A percentile compares a stretch with the other conserved stretches of the same genome.
These are phyloP conservation scores for Heloderma charlesbogerti DNA, from an alignment of 2,113 vertebrate genomes.

Conservation along the genomic window DNA sequence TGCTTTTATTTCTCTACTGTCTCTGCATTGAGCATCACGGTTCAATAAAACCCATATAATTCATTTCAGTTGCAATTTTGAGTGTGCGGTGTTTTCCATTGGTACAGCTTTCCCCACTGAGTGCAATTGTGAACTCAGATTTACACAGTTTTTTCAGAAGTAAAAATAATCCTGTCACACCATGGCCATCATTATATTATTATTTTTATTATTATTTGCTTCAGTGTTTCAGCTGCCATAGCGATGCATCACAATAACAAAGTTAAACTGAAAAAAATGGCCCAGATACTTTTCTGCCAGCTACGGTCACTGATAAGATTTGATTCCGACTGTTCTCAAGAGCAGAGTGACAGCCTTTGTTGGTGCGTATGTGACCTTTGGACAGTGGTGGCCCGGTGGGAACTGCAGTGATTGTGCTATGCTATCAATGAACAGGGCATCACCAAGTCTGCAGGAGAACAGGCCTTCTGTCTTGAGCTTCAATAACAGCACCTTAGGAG, in stretches of 20 bases:
- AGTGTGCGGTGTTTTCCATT: no score
- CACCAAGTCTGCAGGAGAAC: slow-evolving; percentile 57
- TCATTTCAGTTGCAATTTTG: no score
- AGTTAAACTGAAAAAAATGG: slow-evolving; percentile 55
- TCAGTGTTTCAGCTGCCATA: slow-evolving; percentile 32
- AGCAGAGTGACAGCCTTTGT: slow-evolving; percentile 39
- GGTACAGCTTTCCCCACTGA: no score
- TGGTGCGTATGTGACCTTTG: slow-evolving; percentile 48
- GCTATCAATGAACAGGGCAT: slow-evolving; percentile 44
- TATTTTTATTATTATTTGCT: background rate
- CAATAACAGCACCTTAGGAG: slow-evolving; percentile 59
- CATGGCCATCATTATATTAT: no score
- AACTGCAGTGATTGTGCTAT: slow-evolving; percentile 16
- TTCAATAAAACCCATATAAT: no score
- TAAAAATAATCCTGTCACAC: no score
- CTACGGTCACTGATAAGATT: slow-evolving; percentile 59
- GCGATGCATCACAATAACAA: slow-evolving; percentile 47
- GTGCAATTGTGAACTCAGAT: no score
- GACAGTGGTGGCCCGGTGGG: slow-evolving; percentile 28
- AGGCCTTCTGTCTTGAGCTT: slow-evolving; percentile 48
- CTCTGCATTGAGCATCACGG: no score
- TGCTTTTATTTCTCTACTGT: no score
- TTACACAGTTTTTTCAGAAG: no score
- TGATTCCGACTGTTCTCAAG: slow-evolving; percentile 62
- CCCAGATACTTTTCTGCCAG: slow-evolving; percentile 45